Base-by-base conservation (phyloP, 2,888 invertebrate species). In the Netelia inedita region DNA sequence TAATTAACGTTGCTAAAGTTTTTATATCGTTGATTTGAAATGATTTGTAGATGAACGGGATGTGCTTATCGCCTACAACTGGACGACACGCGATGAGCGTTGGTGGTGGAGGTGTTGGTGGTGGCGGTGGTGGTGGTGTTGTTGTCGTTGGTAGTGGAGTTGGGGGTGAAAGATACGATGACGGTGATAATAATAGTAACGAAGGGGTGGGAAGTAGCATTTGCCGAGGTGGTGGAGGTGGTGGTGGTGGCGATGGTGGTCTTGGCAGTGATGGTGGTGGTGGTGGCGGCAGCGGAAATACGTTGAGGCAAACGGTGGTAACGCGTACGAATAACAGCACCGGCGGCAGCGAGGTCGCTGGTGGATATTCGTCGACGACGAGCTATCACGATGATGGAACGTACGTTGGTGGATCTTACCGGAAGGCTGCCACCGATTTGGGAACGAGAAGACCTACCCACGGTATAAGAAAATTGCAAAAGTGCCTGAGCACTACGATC, bases 401-500 rank as follows among this genome's bases (percentile, higher is more conserved):
- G 28, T 75, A 69, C 50, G 6, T 76, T 82, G 86, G 79, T 81
- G 85, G 83, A 81, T 87, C 86, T 76, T 90, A 90, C 87, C 92
- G 92, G 87, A 91, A 91, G 89, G 88, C 89, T 84, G 88, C 88
- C 88, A 85, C 86, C 85, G 90, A 88, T 87, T 83, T 85, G 28
- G 82, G 79, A 82, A 43, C 97, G 94, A 96, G 97, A 94, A 97
- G 98, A 95, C 97, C 97, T 95, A 97, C 97, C 95, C 98, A 98
- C 97, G 98, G 98, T 97, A 98, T 97, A 96, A 96, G 97, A 95
- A 97, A 97, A 95, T 97, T 97, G 95, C 97, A 97, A 96, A 97
- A 97, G 96, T 97, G 97, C 96, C 96, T 97, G 95, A 97, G 97
- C 95, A 93, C 93, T 59, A 97, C 97, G 94, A 97, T 97, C 95